Base-by-base conservation (phyloP, 1,140 invertebrate species). In the Drosophila leontia region DNA sequence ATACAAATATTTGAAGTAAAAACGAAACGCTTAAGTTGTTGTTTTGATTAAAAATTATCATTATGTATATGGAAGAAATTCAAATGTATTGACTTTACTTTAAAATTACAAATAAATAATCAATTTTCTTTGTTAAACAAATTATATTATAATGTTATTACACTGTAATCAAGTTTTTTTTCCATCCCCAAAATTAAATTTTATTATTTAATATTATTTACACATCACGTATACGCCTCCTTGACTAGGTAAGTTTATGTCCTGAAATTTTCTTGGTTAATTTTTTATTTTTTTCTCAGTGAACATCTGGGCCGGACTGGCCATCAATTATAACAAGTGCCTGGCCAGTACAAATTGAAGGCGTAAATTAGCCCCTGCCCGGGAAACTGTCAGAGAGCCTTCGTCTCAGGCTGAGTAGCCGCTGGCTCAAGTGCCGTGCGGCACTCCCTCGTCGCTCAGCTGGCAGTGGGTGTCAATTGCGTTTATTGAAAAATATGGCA, bases 251-350 rank as follows among this genome's bases (percentile, higher is more conserved):
- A 3, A 8, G 11, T 19, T 15, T 5, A 23, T 35, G 23, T 35
- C 9, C 5, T 12, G 1, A 7, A 15, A 32, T 23, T 19, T 19
- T 0, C 12, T 23, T 5, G 11, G 3, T 7, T 7, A 29, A 29
- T 19, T 29, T 6, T 34, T 6, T 3, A 5, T 19, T 53, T 53
- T 51, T 29, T 6, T 5, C 39, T 68, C 23, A 70, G 67, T 70
- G 48, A 34, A 15, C 29, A 5, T 7, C 53, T 69, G 50, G 17
- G 42, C 61, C 42, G 37, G 68, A 72, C 67, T 60, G 47, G 55
- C 63, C 85, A 88, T 88, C 84, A 88, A 88, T 88, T 88, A 88
- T 72, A 78, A 88, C 47, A 80, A 87, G 84, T 87, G 75, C 37
- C 58, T 32, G 39, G 67, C 55, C 67, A 59, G 67, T 78, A 77